Evolutionary conservation across 2,797 vertebrate species (phyloP).

Genomic region (Cossypha dichroa): DNA sequence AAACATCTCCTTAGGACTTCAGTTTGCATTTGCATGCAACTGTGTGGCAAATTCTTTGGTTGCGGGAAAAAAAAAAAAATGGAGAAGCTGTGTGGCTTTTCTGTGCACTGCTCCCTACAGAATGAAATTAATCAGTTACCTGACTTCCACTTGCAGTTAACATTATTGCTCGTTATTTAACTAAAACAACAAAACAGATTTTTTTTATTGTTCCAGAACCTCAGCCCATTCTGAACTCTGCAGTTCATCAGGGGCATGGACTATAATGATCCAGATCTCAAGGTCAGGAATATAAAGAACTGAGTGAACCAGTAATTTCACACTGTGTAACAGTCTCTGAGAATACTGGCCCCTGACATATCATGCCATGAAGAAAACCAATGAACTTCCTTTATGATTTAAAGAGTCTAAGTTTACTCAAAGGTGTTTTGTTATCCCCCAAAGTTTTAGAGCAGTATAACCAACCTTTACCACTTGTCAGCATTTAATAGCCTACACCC

Average conservation of each 20-base stretch:
- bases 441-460: constrained; percentile 44
- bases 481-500: constrained; percentile 44
- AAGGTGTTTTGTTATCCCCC: constrained; percentile 41
- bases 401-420: constrained; percentile 48
- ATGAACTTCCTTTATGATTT: constrained; percentile 14
- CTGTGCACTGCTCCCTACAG: background rate
- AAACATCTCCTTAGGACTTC: background rate
- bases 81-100: background rate
- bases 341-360: constrained; percentile 27
- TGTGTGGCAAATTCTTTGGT: background rate
- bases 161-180: background rate
- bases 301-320: constrained; percentile 32
- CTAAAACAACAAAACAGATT: background rate
- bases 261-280: constrained; percentile 14
- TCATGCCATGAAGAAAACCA: constrained; percentile 15
- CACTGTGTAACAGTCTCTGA: background rate
- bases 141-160: background rate
- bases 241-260: background rate
- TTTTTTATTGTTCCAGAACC: background rate
- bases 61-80: background rate
- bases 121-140: background rate
- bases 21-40: background rate
- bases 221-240: background rate
- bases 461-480: constrained; percentile 52
- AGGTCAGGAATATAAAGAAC: constrained; percentile 44